These are phyloP conservation scores for Calyptomena viridis DNA, from an alignment of 2,113 vertebrate species.

Conservation along the genomic window DNA sequence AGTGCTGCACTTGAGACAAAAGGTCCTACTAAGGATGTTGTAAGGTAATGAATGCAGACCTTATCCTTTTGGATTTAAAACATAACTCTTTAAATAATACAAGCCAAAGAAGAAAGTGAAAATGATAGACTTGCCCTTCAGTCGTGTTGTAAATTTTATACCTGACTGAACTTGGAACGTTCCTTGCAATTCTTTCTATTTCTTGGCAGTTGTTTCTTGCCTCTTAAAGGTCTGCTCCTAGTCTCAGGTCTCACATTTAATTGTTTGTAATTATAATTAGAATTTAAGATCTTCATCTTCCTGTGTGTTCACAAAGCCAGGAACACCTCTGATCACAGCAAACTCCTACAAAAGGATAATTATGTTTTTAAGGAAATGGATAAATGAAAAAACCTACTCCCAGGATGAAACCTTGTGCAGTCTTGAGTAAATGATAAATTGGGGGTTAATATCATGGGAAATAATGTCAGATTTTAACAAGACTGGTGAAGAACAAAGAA, in stretches of 20 bases:
- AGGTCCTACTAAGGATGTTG: neutral
- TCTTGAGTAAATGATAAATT: slow-evolving; percentile 36
- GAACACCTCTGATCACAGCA: neutral
- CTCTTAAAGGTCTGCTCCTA: neutral
- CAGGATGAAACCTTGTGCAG: neutral
- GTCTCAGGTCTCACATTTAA: neutral
- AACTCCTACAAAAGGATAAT: slow-evolving; percentile 30
- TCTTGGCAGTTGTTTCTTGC: neutral
- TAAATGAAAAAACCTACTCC: neutral
- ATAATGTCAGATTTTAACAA: slow-evolving; percentile 31
- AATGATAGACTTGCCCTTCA: slow-evolving; percentile 33
- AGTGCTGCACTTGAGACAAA: neutral
- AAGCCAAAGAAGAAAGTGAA: slow-evolving; percentile 10
- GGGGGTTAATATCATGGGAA: slow-evolving; percentile 18
- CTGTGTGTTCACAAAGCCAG: neutral
- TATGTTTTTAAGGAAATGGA: neutral
- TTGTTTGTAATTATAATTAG: slow-evolving; percentile 39
- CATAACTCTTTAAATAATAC: slow-evolving; percentile 16
- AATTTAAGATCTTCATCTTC: slow-evolving; percentile 4
- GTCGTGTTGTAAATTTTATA: neutral
- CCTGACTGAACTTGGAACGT: neutral
- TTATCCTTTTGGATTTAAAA: slow-evolving; percentile 14
- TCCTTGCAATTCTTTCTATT: neutral
- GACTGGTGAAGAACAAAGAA: neutral
- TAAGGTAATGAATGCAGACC: slow-evolving; percentile 11